Percentiles rank a stretch among this genome's conserved stretches.
phyloP scores from a whole-genome alignment of 2,113 vertebrate species.

The Thryonomys swinderianus region DNA sequence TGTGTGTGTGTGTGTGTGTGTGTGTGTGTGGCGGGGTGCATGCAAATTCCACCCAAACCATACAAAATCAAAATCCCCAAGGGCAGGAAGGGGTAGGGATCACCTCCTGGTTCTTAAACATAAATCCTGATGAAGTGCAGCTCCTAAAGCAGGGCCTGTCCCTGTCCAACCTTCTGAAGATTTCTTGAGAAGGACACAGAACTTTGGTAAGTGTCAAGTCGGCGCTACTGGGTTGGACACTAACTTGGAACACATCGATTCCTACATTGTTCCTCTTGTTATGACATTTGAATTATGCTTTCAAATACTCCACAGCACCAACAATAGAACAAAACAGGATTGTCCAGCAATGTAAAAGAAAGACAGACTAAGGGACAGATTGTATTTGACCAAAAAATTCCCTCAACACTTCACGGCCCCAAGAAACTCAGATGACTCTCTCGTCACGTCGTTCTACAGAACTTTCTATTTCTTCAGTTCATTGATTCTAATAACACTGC shows the following conservation, averaged over 20 bases:
- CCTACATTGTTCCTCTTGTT: neutral
- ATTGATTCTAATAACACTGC: neutral
- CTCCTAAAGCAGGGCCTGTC: neutral
- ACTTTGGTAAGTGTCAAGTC: neutral
- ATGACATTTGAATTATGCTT: neutral
- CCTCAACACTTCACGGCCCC: neutral
- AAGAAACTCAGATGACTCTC: neutral
- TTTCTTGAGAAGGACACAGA: neutral
- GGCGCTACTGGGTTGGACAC: neutral
- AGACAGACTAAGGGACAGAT: neutral
- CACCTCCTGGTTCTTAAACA: neutral
- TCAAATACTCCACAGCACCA: neutral
- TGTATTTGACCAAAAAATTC: neutral
- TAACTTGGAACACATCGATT: neutral
- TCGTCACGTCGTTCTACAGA: neutral
- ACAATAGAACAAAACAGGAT: neutral
- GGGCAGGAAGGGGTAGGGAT: neutral
- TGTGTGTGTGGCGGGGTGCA: no score
- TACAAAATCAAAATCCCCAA: neutral
- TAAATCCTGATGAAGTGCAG: neutral
- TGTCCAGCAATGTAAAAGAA: neutral
- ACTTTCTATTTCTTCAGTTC: neutral
- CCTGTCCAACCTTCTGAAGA: neutral
- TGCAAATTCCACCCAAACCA: neutral
- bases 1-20: no score